Evolutionary conservation across 2,797 vertebrate species (phyloP), one percentile per base, ranked within the genome.

Genomic region (Cryptoblepharus egeriae): DNA sequence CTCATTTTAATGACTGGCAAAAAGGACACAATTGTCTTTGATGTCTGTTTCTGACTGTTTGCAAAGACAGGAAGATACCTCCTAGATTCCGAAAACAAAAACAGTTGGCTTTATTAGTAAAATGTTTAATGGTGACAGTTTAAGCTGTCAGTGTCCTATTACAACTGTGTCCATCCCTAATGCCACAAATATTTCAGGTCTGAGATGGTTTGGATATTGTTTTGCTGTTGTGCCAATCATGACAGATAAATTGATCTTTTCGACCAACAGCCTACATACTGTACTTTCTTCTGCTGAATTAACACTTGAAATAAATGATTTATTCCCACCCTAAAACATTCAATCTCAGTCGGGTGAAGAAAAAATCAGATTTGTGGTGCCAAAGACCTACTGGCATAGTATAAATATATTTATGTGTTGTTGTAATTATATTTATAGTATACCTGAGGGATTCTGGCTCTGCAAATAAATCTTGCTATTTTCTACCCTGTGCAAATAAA

Each of bases 371-470:
- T 92, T 91, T 90, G 85, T 87, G 68, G 3, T 84, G 63, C 57
- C 30, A 39, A 86, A 85, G 84, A 77, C 78, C 87, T 39, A 3
- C 79, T 30, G 74, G 69, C 49, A 1, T 71, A 55, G 67, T 32
- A 88, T 87, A 92, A 93, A 92, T 86, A 83, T 81, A 93, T 85
- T 90, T 89, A 83, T 85, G 65, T 71, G 82, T 57, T 75, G 35
- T 75, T 77, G 30, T 86, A 93, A 95, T 92, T 93, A 88, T 90
- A 89, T 92, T 94, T 94, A 88, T 74, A 79, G 24, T 37, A 77
- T 72, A 94, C 83, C 87, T 91, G 83, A 81, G 90, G 81, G 84
- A 91, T 84, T 86, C 67, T 60, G 24, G 4, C 45, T 77, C 70
- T 35, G 81, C 35, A 90, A 90, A 92, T 90, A 92, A 94, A 93